Base-by-base conservation (phyloP, 2,797 vertebrate genomes). In the Xenopus petersii region DNA sequence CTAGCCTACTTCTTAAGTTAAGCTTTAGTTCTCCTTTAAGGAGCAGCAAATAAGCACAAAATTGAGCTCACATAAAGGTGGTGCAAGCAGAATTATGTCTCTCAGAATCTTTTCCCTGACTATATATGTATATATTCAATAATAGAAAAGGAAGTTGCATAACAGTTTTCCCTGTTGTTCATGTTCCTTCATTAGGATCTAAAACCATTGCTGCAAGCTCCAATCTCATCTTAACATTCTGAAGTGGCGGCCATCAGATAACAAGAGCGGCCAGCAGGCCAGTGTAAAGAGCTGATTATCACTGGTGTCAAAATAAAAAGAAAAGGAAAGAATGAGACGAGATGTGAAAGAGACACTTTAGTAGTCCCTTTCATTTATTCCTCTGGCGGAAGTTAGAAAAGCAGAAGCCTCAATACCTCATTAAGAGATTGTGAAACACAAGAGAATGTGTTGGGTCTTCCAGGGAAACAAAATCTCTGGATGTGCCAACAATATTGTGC, bases 361-460 rank as follows among this genome's bases (percentile, higher is more conserved):
- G 84, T 81, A 80, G 81, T 56, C 78, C 79, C 82, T 51, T 83
- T 87, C 82, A 81, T 81, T 70, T 69, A 67, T 69, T 62, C 81
- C 1, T 13, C 11, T 80, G 82, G 78, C 85, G 86, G 82, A 88
- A 88, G 88, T 88, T 88, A 87, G 86, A 87, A 89, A 88, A 88
- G 86, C 86, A 85, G 84, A 85, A 84, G 77, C 83, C 85, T 88
- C 84, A 88, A 89, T 85, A 83, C 82, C 0, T 67, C 81, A 88
- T 88, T 89, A 87, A 87, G 87, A 87, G 81, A 60, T 76, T 80
- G 80, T 81, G 80, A 85, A 82, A 82, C 80, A 83, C 79, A 0
- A 81, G 82, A 87, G 85, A 88, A 87, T 83, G 82, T 42, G 0
- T 77, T 81, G 81, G 83, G 87, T 10, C 67, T 74, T 79, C 5